These are phyloP conservation scores for Pilophorus perplexus DNA, from an alignment of 2,888 invertebrate species.

Conservation along the genomic window DNA sequence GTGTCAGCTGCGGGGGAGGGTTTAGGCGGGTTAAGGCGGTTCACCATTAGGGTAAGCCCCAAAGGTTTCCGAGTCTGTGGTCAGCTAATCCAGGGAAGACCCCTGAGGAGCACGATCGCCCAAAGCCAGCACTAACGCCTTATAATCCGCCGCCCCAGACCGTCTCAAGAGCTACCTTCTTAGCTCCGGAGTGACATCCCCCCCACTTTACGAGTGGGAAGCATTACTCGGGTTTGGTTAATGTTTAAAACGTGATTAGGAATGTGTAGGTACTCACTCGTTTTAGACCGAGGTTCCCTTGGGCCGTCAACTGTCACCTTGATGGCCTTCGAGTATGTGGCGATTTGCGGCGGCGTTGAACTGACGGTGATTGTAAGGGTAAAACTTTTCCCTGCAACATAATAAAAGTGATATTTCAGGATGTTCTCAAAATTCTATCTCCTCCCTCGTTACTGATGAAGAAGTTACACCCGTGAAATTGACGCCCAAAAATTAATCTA, in stretches of 20 bases:
- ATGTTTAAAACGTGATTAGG: too few species aligned
- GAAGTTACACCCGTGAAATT: background rate
- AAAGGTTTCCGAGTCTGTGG: slow-evolving; percentile 36
- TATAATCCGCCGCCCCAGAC: slow-evolving; percentile 3
- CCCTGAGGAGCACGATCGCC: slow-evolving; percentile 19
- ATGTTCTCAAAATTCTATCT: background rate
- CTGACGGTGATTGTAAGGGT: slow-evolving; percentile 93
- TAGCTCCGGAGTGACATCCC: too few species aligned
- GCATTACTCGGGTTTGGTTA: too few species aligned
- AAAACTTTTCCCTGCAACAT: slow-evolving; percentile 88
- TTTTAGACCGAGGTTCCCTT: slow-evolving; percentile 89
- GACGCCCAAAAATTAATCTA: background rate
- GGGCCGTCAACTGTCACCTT: slow-evolving; percentile 98
- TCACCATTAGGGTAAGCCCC: slow-evolving; percentile 39
- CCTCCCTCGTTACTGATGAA: background rate
- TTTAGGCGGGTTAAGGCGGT: too few species aligned
- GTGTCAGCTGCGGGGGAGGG: too few species aligned
- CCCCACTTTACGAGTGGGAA: too few species aligned
- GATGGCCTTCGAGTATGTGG: slow-evolving; percentile 93
- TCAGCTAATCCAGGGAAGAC: slow-evolving; percentile 34
- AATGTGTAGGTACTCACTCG: slow-evolving; percentile 77
- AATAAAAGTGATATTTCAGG: slow-evolving; percentile 44
- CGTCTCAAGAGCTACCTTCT: slow-evolving; percentile 25
- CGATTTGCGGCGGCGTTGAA: slow-evolving; percentile 92
- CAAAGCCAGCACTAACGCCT: slow-evolving; percentile 27